phyloP scores from a whole-genome alignment of 2,888 invertebrate species.

The Pasiphila rectangulata region DNA sequence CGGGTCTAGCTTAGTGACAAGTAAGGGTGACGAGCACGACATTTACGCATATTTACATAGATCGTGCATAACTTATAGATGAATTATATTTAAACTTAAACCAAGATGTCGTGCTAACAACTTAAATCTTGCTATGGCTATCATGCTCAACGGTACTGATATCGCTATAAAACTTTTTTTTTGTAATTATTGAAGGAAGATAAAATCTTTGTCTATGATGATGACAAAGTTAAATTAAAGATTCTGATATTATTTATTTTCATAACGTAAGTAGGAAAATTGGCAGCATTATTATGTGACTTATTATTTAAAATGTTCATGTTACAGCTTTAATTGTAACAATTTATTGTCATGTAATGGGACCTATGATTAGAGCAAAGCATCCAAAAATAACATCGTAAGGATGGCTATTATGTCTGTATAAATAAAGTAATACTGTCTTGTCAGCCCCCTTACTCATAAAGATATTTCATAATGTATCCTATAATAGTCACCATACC shows the following conservation, averaged over 20 bases:
- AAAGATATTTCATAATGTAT: slow-evolving; percentile 18
- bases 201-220: slow-evolving; percentile 23
- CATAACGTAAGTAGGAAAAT: slow-evolving; percentile 26
- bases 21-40: slow-evolving; percentile 33
- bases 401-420: slow-evolving; percentile 6
- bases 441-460: slow-evolving; percentile 26
- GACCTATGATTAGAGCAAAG: slow-evolving; percentile 16
- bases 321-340: slow-evolving; percentile 25
- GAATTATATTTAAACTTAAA: slow-evolving; percentile 24
- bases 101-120: slow-evolving; percentile 27
- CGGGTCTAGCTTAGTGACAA: slow-evolving; percentile 47
- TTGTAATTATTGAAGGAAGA: slow-evolving; percentile 19
- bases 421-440: slow-evolving; percentile 4
- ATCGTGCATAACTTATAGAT: slow-evolving; percentile 21
- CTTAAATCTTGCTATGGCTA: slow-evolving; percentile 25
- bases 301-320: slow-evolving; percentile 21
- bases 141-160: slow-evolving; percentile 32
- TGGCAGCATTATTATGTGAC: slow-evolving; percentile 23
- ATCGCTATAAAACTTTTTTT: slow-evolving; percentile 29
- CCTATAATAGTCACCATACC: slow-evolving; percentile 12
- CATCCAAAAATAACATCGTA: slow-evolving; percentile 13
- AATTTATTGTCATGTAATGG: slow-evolving; percentile 12
- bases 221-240: too few species aligned
- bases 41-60: slow-evolving; percentile 18
- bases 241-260: slow-evolving; percentile 25